Conservation (phyloP, 2,113 vertebrate genomes). For the Spermophilus dauricus region DNA sequence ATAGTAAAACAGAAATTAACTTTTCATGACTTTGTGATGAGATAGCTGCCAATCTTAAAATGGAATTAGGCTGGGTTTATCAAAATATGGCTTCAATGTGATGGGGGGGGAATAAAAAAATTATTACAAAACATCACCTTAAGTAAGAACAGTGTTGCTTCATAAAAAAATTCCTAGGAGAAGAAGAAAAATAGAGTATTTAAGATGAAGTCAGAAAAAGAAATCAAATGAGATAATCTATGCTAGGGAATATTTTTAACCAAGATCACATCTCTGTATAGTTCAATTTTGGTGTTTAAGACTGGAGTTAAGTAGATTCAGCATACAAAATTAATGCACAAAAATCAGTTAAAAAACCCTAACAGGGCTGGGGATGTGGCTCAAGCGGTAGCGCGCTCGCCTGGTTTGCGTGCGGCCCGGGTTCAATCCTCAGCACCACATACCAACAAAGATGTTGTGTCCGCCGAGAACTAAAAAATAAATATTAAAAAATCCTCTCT, state of each 20-base stretch:
- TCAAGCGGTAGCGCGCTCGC: too few species aligned
- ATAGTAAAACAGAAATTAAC: too few species aligned
- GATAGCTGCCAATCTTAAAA: too few species aligned
- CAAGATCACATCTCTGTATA: background rate
- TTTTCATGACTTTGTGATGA: too few species aligned
- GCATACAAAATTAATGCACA: background rate
- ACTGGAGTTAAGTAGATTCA: background rate
- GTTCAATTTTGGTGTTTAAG: background rate
- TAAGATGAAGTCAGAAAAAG: background rate
- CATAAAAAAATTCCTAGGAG: background rate
- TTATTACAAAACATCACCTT: background rate
- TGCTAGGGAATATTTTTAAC: background rate
- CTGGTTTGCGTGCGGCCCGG: too few species aligned
- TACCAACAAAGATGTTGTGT: too few species aligned
- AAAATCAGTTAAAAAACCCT: too few species aligned
- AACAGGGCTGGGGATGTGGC: too few species aligned
- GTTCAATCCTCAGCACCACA: too few species aligned
- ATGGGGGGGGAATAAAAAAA: background rate
- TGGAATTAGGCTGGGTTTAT: too few species aligned
- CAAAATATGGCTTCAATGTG: background rate
- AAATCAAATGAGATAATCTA: background rate
- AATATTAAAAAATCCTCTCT: too few species aligned
- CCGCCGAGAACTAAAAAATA: too few species aligned
- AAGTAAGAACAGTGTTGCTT: background rate
- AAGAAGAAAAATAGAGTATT: background rate